Conservation (phyloP, 2,113 vertebrate species). For the Pithys albifrons region DNA sequence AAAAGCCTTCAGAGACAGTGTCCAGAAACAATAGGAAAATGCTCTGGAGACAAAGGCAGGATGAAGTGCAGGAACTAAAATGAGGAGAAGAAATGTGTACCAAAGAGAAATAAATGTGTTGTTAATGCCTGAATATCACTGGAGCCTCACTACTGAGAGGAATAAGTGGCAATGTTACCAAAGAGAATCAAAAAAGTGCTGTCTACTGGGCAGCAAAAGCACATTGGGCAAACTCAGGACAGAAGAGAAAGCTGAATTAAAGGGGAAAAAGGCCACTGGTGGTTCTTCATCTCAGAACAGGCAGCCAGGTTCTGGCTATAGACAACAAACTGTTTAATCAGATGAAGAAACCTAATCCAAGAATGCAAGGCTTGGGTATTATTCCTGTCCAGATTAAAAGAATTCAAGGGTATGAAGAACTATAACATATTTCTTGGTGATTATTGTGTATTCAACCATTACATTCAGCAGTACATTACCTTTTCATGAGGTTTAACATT, state of each 20-base stretch:
- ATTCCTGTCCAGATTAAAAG: neutral
- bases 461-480: accelerated
- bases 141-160: neutral
- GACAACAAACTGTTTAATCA: neutral
- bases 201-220: neutral
- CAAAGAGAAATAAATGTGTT: neutral
- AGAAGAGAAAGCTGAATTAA: neutral
- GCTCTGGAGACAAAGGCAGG: neutral
- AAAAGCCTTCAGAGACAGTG: neutral
- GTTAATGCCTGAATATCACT: neutral
- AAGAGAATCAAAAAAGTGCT: neutral
- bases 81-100: neutral
- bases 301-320: neutral
- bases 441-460: neutral
- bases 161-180: neutral
- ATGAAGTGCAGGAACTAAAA: neutral
- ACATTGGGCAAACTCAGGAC: neutral
- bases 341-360: neutral
- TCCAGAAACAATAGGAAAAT: neutral
- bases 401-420: neutral
- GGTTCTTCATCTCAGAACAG: neutral
- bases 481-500: neutral
- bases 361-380: neutral
- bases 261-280: neutral
- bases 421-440: neutral